Conservation (phyloP, 2,113 vertebrate species). For the Gobiocypris rarus region DNA sequence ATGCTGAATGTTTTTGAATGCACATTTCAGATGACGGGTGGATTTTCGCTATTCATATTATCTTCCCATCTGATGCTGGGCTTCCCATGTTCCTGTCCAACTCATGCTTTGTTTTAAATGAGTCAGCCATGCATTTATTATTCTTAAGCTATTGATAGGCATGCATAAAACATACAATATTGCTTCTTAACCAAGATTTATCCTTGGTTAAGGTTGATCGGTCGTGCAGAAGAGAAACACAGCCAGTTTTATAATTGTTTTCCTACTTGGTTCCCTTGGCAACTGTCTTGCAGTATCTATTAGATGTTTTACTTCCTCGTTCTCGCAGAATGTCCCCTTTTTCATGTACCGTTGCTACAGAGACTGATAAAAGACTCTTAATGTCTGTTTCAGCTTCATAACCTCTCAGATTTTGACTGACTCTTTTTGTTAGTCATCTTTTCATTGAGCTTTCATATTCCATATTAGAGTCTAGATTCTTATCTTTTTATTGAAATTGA, state of each 20-base stretch:
- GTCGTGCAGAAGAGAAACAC: not conserved
- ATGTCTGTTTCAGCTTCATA: not conserved
- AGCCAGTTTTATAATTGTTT: not conserved
- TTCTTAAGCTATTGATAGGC: not conserved
- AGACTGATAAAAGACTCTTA: slow-evolving; percentile 31
- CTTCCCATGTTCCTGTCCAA: not conserved
- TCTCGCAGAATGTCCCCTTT: not conserved
- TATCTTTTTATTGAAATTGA: slow-evolving; percentile 7
- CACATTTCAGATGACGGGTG: not conserved
- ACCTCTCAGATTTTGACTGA: slow-evolving; percentile 19
- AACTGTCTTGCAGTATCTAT: slow-evolving; percentile 40
- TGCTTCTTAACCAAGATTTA: not conserved
- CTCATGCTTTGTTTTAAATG: slow-evolving; percentile 1
- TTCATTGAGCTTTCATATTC: not conserved
- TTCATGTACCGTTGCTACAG: slow-evolving; percentile 49
- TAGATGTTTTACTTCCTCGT: not conserved
- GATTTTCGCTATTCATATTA: not conserved
- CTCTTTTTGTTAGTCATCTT: not conserved
- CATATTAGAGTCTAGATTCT: not conserved
- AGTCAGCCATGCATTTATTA: not conserved
- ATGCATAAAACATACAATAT: not conserved
- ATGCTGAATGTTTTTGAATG: not conserved
- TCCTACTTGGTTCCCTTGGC: slow-evolving; percentile 48
- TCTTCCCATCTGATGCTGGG: not conserved
- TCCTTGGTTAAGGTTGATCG: not conserved